These are phyloP conservation scores for Papilio demoleus DNA, from an alignment of 2,888 invertebrate genomes.

Conservation along the genomic window DNA sequence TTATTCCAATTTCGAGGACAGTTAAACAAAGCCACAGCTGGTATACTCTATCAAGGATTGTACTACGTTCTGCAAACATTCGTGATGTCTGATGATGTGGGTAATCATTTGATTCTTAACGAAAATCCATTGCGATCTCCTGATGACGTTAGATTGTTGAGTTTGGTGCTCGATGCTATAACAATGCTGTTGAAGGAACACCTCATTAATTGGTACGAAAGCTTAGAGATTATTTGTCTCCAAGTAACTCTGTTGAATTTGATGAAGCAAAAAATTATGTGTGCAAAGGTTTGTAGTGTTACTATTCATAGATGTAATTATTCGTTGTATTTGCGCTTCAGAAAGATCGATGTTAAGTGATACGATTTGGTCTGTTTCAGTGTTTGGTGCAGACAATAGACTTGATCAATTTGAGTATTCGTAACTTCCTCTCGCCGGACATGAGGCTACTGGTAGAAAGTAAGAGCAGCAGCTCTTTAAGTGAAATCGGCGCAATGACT, in stretches of 20 bases:
- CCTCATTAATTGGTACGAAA: conserved; percentile 91
- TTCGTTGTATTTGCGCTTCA: no score
- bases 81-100: conserved; percentile 50
- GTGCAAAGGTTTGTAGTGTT: conserved; percentile 63
- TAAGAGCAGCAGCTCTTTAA: conserved; percentile 85
- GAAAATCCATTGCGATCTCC: conserved; percentile 48
- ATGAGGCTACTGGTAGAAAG: conserved; percentile 88
- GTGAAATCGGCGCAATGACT: conserved; percentile 86
- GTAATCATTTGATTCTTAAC: conserved; percentile 46
- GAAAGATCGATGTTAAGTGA: no score
- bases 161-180: conserved; percentile 74
- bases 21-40: conserved; percentile 53
- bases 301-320: not conserved
- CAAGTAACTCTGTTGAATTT: conserved; percentile 69
- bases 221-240: conserved; percentile 88
- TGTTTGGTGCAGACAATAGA: conserved; percentile 88
- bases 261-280: conserved; percentile 65
- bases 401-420: conserved; percentile 86
- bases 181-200: conserved; percentile 78
- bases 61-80: conserved; percentile 53
- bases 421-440: conserved; percentile 90
- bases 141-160: conserved; percentile 76
- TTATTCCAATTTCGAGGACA: conserved; percentile 51
- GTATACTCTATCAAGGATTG: conserved; percentile 53
- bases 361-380: conserved; percentile 72